phyloP scores from a whole-genome alignment of 2,888 invertebrate genomes.

The Hemithea aestivaria region DNA sequence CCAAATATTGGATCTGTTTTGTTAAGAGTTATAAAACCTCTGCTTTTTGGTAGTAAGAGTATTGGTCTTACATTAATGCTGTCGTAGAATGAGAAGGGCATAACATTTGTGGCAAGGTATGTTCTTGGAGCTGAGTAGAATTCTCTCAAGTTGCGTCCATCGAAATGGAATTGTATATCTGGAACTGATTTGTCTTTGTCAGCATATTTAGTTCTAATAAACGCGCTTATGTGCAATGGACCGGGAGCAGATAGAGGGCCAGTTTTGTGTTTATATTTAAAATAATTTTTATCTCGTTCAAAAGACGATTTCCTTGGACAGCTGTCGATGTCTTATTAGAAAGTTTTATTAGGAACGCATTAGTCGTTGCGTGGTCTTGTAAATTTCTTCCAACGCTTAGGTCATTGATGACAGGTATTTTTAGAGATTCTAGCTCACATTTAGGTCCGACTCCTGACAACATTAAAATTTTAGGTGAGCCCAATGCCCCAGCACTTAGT shows the following conservation, averaged over 20 bases:
- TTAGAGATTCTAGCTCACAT: slow-evolving; percentile 57
- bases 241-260: slow-evolving; percentile 77
- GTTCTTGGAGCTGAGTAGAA: slow-evolving; percentile 76
- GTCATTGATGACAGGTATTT: slow-evolving; percentile 78
- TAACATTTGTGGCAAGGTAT: slow-evolving; percentile 57
- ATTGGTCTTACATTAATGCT: slow-evolving; percentile 81
- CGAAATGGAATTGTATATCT: slow-evolving; percentile 83
- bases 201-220: slow-evolving; percentile 77
- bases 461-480: slow-evolving; percentile 81
- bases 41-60: slow-evolving; percentile 79
- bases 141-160: slow-evolving; percentile 74
- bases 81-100: slow-evolving; percentile 80
- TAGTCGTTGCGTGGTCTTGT: slow-evolving; percentile 83
- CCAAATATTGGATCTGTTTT: slow-evolving; percentile 83
- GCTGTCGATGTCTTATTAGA: slow-evolving; percentile 72
- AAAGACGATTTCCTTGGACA: slow-evolving; percentile 45
- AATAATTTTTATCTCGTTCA: slow-evolving; percentile 58
- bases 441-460: slow-evolving; percentile 82
- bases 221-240: slow-evolving; percentile 76
- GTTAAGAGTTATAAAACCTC: slow-evolving; percentile 81
- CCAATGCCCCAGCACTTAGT: slow-evolving; percentile 78
- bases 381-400: slow-evolving; percentile 85
- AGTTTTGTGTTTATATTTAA: slow-evolving; percentile 39
- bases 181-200: slow-evolving; percentile 72
- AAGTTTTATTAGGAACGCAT: slow-evolving; percentile 73